These are phyloP conservation scores for Paedocypris micromegethes DNA, from an alignment of 2,797 vertebrate genomes.

Conservation along the genomic window DNA sequence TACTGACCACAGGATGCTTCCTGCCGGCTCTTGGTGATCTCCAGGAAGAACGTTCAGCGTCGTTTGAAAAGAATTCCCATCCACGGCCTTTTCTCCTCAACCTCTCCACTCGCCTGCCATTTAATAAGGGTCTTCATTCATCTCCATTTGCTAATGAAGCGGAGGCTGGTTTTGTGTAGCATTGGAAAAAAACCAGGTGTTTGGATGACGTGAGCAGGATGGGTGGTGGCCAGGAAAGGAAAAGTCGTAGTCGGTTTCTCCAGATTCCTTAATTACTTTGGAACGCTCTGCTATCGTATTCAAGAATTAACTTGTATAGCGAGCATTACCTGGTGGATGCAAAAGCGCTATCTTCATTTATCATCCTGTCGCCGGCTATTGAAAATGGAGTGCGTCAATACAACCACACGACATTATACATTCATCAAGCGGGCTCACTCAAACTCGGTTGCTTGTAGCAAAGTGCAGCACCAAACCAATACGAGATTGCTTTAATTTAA, in stretches of 20 bases:
- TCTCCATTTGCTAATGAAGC: conserved; percentile 60
- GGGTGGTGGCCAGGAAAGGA: conserved; percentile 46
- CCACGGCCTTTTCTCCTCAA: conserved; percentile 42
- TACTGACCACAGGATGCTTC: conserved; percentile 49
- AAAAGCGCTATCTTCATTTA: conserved; percentile 37
- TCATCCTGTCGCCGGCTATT: conserved; percentile 46
- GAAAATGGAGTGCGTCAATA: conserved; percentile 62
- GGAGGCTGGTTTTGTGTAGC: conserved; percentile 57
- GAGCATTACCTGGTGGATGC: conserved; percentile 43
- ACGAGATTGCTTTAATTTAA: conserved; percentile 61
- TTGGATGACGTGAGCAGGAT: conserved; percentile 27
- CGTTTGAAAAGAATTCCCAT: conserved; percentile 1
- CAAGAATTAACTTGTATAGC: conserved; percentile 22
- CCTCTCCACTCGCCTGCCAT: conserved; percentile 49
- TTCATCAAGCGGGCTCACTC: conserved; percentile 65
- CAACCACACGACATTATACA: conserved; percentile 49
- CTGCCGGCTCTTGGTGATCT: conserved; percentile 22
- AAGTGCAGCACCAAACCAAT: conserved; percentile 32
- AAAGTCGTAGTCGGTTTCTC: conserved; percentile 42
- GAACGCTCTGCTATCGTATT: conserved; percentile 49
- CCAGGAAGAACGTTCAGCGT: conserved; percentile 4
- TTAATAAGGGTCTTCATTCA: conserved; percentile 59
- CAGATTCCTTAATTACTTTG: conserved; percentile 53
- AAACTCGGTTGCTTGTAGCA: conserved; percentile 52
- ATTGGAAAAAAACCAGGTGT: conserved; percentile 52